Evolutionary conservation across 2,888 invertebrate genomes (phyloP), one percentile per base, ranked within the genome.

Genomic region (Cheiracanthium punctorium): DNA sequence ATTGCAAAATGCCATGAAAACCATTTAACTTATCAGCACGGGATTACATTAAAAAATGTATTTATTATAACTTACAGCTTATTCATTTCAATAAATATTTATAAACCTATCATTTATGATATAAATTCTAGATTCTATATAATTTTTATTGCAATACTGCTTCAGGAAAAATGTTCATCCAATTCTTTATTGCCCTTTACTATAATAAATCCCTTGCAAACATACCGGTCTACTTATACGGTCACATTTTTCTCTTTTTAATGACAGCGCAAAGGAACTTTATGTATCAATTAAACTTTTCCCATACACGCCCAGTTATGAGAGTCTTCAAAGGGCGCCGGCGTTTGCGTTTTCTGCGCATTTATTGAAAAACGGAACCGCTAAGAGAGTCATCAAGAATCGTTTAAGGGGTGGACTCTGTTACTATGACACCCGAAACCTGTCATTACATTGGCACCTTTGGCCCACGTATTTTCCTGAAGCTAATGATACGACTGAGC

Each of bases 321-420:
- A 48, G 17, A 10, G 8, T 58, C 24, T 4, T 24, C 20, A 58
- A 67, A 29, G 24, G 58, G 14, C 65, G 65, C 76, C 82, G 71
- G 77, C 82, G 65, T 65, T 70, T 48, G 41, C 82, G 43, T 70
- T 82, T 76, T 69, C 33, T 65, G 43, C 28, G 32, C 14, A 67
- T 24, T 67, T 17, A 67, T 30, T 29, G 64, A 80, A 64, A 72
- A 80, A 58, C 64, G 71, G 64, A 37, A 33, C 71, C 67, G 29
- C 48, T 32, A 37, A 80, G 64, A 79, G 69, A 73, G 79, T 85
- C 84, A 85, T 85, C 79, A 85, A 43, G 70, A 79, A 85, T 85
- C 84, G 73, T 85, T 85, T 85, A 85, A 79, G 84, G 74, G 84
- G 73, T 64, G 79, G 79, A 43, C 73, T 52, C 37, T 77, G 76